Evolutionary conservation across 30 jellyfish, hydroid and myxozoan genomes (phyloP), one percentile per base, ranked within the genome.

Genomic region (Rhopilema esculentum): DNA sequence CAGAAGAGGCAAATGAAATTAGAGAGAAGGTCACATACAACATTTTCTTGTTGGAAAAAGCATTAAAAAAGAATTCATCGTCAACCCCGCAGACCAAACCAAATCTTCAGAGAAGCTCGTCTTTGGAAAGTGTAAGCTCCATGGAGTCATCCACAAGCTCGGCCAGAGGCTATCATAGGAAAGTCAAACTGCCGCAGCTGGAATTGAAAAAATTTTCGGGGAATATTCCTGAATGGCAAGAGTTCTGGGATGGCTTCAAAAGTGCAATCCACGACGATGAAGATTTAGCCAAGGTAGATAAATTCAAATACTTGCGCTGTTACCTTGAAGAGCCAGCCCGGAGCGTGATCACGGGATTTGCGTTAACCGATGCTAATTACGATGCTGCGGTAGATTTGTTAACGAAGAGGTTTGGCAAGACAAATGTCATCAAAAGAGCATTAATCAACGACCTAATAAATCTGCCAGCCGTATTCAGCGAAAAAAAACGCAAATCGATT

Each of bases 331-430:
- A n/a, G n/a, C n/a, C n/a, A n/a, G n/a, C n/a, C n/a, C n/a, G n/a
- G n/a, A n/a, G n/a, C n/a, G n/a, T n/a, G n/a, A n/a, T n/a, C n/a
- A n/a, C n/a, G n/a, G n/a, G 84, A 22, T 73, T 73, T 63, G 84
- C 84, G 15, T 40, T 73, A 27, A 27, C 84, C 7, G 84, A 73
- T 22, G 84, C 84, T 16, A 63, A 73, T 40, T 73, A 73, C 32
- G 84, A 73, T 27, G 32, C 17, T 21, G 84, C 84, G 16, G 84
- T 73, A 49, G 62, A 69, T 29, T n/a, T 69, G 25, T 28, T 69
- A 16, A 69, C n/a, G 25, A 69, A 69, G 25, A 23, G 80, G 30
- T 69, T 63, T 20, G 84, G 68, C 49, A 72, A 69, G 31, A 23
- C 52, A 1, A 27, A 20, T n/a, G 61, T 31, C 81, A 26, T 31